Evolutionary conservation across 2,113 vertebrate species (phyloP).

Genomic region (Elachura formosa): DNA sequence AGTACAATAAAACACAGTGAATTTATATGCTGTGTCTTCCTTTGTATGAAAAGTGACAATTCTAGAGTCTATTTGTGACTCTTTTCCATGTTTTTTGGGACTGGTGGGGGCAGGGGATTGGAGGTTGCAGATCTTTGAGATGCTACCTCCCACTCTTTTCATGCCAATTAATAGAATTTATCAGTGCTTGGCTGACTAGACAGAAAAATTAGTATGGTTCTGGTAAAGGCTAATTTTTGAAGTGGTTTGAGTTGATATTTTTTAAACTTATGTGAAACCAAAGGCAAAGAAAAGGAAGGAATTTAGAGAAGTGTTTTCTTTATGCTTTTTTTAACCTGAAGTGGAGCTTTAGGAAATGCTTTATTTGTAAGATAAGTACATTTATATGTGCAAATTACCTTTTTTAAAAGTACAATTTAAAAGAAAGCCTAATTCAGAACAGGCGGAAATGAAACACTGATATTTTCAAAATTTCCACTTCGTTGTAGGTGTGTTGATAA

Average conservation of each 20-base stretch:
- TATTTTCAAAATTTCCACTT: neutral
- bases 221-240: neutral
- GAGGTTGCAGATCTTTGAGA: neutral
- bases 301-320: neutral
- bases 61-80: neutral
- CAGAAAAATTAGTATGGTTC: neutral
- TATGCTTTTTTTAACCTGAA: neutral
- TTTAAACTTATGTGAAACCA: neutral
- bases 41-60: neutral
- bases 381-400: neutral
- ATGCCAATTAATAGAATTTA: neutral
- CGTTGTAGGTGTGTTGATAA: neutral
- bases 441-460: neutral
- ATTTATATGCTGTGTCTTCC: neutral
- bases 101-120: neutral
- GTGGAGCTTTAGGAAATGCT: neutral
- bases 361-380: neutral
- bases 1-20: neutral
- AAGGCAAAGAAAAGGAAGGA: neutral
- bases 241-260: neutral
- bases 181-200: neutral
- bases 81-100: neutral
- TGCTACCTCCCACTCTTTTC: neutral
- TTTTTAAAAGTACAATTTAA: slow-evolving; percentile 1
- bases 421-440: neutral